Conservation (phyloP, 2,888 invertebrate species). For the Alloplasta piceator region DNA sequence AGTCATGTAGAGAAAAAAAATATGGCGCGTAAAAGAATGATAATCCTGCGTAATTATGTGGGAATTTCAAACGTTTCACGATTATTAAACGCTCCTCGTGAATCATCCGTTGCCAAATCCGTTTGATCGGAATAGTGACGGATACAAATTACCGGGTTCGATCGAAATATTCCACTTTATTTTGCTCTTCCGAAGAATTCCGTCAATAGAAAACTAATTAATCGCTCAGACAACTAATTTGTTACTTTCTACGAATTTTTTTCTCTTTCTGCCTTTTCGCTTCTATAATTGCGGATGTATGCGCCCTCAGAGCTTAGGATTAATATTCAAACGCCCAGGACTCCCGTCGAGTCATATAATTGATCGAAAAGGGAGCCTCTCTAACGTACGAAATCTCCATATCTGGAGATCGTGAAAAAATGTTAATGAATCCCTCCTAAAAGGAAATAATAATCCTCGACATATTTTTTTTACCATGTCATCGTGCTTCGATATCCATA, state of each 20-base stretch:
- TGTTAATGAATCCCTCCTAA: constrained; percentile 35
- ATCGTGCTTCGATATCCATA: constrained; percentile 5
- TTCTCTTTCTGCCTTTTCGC: constrained; percentile 1
- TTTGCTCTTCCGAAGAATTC: neutral
- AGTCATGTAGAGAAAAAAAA: neutral
- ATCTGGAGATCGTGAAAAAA: constrained; percentile 21
- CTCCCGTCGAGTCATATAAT: constrained; percentile 33
- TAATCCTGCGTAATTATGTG: neutral
- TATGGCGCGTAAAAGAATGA: neutral
- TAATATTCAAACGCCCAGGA: constrained; percentile 23
- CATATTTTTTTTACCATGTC: constrained; percentile 24
- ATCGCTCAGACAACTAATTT: constrained; percentile 14
- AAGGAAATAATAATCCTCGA: constrained; percentile 24
- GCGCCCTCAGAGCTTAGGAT: neutral
- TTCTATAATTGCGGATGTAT: too few relatives aligned
- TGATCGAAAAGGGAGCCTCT: constrained; percentile 4
- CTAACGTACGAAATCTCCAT: neutral
- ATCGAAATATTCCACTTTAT: constrained; percentile 22
- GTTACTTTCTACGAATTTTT: neutral
- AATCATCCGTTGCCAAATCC: neutral
- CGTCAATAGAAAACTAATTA: neutral
- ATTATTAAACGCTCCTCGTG: neutral
- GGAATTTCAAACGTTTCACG: neutral
- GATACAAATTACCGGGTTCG: constrained; percentile 12
- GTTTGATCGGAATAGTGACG: neutral